Evolutionary conservation across 2,113 vertebrate species (phyloP).

Genomic region (Pelecanoides urinatrix): DNA sequence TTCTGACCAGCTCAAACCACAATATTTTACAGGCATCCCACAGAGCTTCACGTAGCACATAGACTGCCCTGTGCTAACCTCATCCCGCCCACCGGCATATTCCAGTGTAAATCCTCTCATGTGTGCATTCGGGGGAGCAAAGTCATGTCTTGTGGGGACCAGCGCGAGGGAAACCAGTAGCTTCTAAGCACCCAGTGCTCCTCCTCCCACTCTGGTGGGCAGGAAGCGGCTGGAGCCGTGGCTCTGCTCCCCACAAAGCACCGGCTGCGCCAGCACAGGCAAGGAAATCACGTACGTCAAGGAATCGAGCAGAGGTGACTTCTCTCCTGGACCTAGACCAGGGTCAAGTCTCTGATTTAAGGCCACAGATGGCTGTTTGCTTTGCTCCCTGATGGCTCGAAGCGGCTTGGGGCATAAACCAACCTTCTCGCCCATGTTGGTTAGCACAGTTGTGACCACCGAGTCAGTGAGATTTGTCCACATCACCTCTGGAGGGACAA

Average conservation of each 20-base stretch:
- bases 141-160: background rate
- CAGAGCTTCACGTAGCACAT: background rate
- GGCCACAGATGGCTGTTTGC: rapidly evolving
- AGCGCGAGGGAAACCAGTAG: background rate
- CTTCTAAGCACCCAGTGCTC: background rate
- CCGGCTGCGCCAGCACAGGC: background rate
- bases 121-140: background rate
- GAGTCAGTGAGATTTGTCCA: background rate
- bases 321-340: background rate
- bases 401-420: background rate
- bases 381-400: background rate
- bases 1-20: background rate
- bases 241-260: background rate
- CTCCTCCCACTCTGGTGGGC: background rate
- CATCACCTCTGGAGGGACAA: background rate
- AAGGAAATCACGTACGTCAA: background rate
- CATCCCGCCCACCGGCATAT: background rate
- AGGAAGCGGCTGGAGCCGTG: background rate
- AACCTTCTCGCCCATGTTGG: rapidly evolving
- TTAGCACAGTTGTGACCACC: too few relatives aligned
- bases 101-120: background rate
- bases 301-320: background rate
- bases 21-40: background rate
- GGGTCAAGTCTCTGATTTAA: background rate
- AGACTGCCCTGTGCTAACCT: background rate